phyloP scores from a whole-genome alignment of 2,797 vertebrate genomes.

The Aselliscus stoliczkanus region DNA sequence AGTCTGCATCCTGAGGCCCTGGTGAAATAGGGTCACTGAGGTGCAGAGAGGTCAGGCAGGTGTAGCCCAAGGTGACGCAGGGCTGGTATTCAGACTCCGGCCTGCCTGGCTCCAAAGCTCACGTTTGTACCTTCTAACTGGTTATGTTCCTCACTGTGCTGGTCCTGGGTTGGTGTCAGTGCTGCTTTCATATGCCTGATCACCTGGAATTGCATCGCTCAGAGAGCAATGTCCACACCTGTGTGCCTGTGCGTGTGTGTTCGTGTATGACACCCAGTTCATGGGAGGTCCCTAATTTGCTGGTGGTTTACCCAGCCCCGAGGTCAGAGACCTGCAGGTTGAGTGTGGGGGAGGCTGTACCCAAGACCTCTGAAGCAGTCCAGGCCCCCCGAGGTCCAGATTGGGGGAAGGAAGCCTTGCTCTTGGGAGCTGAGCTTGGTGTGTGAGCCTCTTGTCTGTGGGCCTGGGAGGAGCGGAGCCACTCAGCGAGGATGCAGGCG shows the following conservation, averaged over 20 bases:
- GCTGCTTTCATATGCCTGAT: neutral
- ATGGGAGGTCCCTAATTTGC: neutral
- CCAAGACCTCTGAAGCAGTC: neutral
- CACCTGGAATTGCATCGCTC: neutral
- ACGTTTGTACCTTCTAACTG: neutral
- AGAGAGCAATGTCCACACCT: neutral
- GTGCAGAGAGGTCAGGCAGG: neutral
- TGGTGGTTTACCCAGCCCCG: neutral
- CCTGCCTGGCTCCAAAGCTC: neutral
- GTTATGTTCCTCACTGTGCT: fast-evolving
- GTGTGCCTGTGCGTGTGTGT: neutral
- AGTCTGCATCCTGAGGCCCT: neutral
- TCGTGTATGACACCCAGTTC: neutral
- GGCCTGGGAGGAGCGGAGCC: neutral
- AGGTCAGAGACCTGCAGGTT: neutral
- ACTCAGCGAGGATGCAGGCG: fast-evolving
- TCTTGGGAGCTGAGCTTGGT: neutral
- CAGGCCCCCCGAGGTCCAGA: neutral
- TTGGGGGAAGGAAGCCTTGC: neutral
- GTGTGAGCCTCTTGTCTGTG: neutral
- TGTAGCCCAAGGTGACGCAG: neutral
- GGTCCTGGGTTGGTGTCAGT: neutral
- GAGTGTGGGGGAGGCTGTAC: neutral
- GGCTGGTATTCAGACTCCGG: neutral
- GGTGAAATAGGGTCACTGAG: neutral